Evolutionary conservation across 2,888 invertebrate species (phyloP).

Genomic region (Strigamia transsilvanica): DNA sequence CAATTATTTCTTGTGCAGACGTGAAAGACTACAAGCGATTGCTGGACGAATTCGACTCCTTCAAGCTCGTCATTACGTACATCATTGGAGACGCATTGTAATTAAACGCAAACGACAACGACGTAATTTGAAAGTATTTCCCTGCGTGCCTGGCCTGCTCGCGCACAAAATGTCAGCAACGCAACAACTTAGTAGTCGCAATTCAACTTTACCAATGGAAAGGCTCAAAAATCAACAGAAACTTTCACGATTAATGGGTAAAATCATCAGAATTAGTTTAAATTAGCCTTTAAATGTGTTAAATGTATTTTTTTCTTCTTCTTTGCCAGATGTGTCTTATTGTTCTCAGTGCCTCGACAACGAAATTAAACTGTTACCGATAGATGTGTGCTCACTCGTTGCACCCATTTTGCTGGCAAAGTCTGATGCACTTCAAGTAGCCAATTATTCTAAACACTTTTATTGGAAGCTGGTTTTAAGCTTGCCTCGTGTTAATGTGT

Average conservation of each 20-base stretch:
- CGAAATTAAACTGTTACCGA: neutral
- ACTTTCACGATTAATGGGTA: conserved; percentile 5
- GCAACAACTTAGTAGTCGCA: neutral
- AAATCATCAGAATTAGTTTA: neutral
- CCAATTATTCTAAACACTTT: neutral
- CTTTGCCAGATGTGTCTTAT: neutral
- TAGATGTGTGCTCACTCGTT: neutral
- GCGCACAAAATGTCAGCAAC: neutral
- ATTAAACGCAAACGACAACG: conserved; percentile 6
- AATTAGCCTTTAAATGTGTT: neutral
- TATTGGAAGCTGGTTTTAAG: conserved; percentile 6
- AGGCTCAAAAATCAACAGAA: neutral
- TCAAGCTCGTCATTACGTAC: neutral
- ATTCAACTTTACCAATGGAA: conserved; percentile 9
- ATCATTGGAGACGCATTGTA: conserved; percentile 5
- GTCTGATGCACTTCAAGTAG: neutral
- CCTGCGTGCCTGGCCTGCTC: neutral
- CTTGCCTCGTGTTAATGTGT: neutral
- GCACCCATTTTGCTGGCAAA: neutral
- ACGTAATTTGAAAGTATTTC: conserved; percentile 1
- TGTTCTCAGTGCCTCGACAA: neutral
- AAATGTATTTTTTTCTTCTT: neutral
- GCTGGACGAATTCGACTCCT: neutral
- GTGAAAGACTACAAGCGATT: neutral
- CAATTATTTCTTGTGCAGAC: neutral